Percentiles rank a stretch among this genome's conserved stretches.
phyloP scores from a whole-genome alignment of 2,113 vertebrate species.

The Vulpes lagopus region DNA sequence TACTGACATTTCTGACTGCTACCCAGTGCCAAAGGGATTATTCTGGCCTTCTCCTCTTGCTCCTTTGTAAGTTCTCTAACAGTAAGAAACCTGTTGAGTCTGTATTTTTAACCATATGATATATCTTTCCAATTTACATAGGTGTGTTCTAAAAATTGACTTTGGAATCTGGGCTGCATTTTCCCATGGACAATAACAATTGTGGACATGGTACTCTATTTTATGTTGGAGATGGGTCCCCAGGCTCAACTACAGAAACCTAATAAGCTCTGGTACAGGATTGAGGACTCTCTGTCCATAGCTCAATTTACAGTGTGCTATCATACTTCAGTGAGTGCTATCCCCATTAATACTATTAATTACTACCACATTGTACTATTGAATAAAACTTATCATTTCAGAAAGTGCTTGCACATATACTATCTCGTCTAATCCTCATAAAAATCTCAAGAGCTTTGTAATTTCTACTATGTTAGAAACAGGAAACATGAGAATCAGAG shows the following conservation, averaged over 20 bases:
- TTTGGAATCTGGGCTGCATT: background rate
- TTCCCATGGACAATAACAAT: background rate
- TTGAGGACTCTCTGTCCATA: background rate
- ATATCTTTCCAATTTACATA: background rate
- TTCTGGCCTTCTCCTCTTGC: background rate
- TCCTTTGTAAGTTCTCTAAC: background rate
- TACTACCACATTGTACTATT: background rate
- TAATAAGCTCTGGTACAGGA: background rate
- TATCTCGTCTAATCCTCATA: background rate
- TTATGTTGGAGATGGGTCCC: background rate
- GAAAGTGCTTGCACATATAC: background rate
- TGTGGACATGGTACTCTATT: background rate
- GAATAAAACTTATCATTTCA: conserved; percentile 19
- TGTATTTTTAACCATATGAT: background rate
- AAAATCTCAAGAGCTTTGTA: background rate
- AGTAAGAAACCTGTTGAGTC: background rate
- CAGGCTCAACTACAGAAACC: background rate
- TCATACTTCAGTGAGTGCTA: background rate
- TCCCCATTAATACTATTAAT: background rate
- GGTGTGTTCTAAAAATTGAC: background rate
- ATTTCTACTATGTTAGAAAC: background rate
- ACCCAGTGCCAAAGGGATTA: background rate
- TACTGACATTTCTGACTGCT: background rate
- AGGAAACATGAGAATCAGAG: background rate
- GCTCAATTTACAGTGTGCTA: background rate